Evolutionary conservation across 2,113 vertebrate species (phyloP).

Genomic region (Pipra filicauda): DNA sequence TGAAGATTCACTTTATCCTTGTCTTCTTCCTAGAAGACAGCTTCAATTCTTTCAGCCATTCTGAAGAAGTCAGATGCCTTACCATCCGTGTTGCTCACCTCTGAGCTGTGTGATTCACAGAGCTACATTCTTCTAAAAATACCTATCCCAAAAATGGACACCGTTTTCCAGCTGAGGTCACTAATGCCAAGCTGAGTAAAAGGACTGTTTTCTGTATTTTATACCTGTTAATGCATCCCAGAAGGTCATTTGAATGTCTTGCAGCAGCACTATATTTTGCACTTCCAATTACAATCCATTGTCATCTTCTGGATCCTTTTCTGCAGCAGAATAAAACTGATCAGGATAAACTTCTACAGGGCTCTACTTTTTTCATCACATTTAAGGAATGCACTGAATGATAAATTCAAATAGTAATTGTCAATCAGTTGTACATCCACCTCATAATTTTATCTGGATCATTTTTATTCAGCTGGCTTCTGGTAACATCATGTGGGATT

Average conservation of each 20-base stretch:
- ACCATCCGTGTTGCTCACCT: background rate
- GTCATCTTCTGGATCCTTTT: background rate
- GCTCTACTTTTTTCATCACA: background rate
- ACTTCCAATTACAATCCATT: background rate
- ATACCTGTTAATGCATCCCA: background rate
- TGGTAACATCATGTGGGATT: background rate
- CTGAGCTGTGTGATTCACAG: background rate
- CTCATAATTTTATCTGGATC: background rate
- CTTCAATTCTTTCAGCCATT: background rate
- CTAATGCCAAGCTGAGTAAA: background rate
- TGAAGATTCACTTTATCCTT: background rate
- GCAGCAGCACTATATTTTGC: background rate
- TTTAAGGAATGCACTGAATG: background rate
- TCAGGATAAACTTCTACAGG: background rate
- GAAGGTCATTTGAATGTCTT: background rate
- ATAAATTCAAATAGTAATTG: background rate
- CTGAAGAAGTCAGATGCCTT: background rate
- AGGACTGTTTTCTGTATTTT: background rate
- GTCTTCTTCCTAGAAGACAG: background rate
- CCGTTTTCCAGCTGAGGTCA: background rate
- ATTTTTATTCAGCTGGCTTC: background rate
- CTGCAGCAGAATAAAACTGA: background rate
- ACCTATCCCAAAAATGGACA: background rate
- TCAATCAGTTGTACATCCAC: background rate
- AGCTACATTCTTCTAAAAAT: conserved; percentile 4